Evolutionary conservation across 2,888 invertebrate species (phyloP), one percentile per base, ranked within the genome.

Genomic region (Hipparchia sbordonii): DNA sequence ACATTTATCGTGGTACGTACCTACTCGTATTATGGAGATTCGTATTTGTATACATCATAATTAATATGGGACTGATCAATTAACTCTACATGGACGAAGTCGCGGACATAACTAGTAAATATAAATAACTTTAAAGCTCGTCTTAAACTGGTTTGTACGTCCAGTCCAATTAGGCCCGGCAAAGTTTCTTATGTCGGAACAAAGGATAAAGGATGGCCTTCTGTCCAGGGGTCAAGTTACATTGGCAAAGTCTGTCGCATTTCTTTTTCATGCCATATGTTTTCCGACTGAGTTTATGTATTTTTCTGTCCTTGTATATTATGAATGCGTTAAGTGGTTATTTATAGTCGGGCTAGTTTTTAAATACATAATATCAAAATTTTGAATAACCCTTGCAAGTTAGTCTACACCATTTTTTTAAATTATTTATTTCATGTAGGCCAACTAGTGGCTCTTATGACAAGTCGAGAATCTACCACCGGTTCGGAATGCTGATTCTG

Each of bases 231-330:
- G 74, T 88, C 90, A 81, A 75, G 79, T 77, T 80, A 79, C 76
- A 79, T 73, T 90, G 89, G 90, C 76, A 76, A 74, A 60, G 71
- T 76, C 83, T 84, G 84, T 80, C 83, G 85, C 83, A 84, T 87
- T 89, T 87, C 85, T 88, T 91, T 91, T 91, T 91, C 87, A 86
- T 86, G 85, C 87, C 91, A 92, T 90, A 88, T 92, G 91, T 91
- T 91, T 90, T 87, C 86, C 89, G 89, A 89, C 90, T 85, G 23
- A 33, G 48, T 52, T 52, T 33, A 33, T 33, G 23, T 62, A 87
- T 90, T 89, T 89, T 89, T 90, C 87, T 92, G 88, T 88, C 90
- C 91, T 91, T 91, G 65, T 65, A 52, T 52, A 52, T 52, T 33
- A 33, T 65, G 89, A 77, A 76, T 82, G 87, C 86, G 88, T 89